Conservation (phyloP, 2,797 vertebrate species). For the Florisuga fusca region DNA sequence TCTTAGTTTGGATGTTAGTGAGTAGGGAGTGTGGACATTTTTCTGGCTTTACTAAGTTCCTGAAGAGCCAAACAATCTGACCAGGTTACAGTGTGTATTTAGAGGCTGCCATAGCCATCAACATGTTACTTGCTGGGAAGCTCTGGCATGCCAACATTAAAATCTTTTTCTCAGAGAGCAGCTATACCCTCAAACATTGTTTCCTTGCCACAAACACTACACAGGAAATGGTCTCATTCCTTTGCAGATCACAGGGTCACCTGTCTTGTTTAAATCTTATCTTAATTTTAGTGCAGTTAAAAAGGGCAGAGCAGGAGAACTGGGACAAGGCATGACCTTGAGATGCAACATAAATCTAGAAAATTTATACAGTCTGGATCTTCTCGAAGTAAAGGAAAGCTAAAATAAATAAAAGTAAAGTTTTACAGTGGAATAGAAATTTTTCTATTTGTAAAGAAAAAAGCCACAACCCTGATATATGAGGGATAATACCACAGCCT, state of each 20-base stretch:
- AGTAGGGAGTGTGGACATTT: neutral
- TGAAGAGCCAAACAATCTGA: neutral
- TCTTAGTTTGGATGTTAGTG: neutral
- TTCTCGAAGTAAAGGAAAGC: neutral
- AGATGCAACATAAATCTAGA: neutral
- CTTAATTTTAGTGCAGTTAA: neutral
- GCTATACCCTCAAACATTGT: neutral
- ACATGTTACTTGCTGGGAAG: neutral
- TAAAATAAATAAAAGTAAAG: neutral
- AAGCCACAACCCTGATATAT: neutral
- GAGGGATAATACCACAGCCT: neutral
- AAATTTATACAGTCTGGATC: neutral
- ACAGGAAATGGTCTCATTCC: neutral
- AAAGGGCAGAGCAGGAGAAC: neutral
- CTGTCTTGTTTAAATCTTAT: neutral
- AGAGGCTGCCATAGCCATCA: neutral
- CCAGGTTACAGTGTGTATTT: neutral
- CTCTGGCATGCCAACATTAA: neutral
- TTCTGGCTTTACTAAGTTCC: neutral
- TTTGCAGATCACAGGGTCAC: neutral
- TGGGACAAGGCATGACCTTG: neutral
- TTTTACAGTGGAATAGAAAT: neutral
- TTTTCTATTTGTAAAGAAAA: neutral
- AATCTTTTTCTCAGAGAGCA: neutral
- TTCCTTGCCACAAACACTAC: neutral